Evolutionary conservation across 2,797 vertebrate species (phyloP).

Genomic region (Darevskia nairensis): DNA sequence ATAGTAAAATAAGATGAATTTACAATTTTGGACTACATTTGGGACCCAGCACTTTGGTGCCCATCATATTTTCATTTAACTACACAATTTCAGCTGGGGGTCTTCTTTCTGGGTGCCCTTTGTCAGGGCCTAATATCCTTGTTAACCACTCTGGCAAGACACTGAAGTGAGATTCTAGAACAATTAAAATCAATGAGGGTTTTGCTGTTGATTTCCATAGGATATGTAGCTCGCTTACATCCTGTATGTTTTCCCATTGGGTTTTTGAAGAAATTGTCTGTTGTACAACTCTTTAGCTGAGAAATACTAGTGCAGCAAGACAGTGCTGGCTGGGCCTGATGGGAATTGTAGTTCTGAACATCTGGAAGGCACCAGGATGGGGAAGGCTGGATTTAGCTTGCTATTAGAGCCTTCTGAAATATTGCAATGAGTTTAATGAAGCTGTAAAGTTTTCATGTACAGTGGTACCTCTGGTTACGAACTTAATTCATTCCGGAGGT

Average conservation of each 20-base stretch:
- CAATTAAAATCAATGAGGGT: not conserved
- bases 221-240: not conserved
- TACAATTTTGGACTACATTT: not conserved
- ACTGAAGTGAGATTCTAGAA: not conserved
- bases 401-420: not conserved
- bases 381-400: not conserved
- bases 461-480: no score
- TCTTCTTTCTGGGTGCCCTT: not conserved
- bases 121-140: not conserved
- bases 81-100: not conserved
- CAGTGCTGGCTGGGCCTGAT: not conserved
- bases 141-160: fast-evolving
- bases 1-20: not conserved
- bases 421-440: not conserved
- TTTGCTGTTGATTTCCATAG: not conserved
- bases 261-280: not conserved
- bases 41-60: fast-evolving
- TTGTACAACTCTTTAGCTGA: not conserved
- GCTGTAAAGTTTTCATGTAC: not conserved
- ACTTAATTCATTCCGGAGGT: no score
- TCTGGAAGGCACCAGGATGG: not conserved
- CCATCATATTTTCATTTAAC: not conserved
- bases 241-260: not conserved
- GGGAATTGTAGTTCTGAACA: not conserved
- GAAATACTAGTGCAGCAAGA: fast-evolving